Evolutionary conservation across 2,797 vertebrate species (phyloP).

Genomic region (Pelochelys cantorii): DNA sequence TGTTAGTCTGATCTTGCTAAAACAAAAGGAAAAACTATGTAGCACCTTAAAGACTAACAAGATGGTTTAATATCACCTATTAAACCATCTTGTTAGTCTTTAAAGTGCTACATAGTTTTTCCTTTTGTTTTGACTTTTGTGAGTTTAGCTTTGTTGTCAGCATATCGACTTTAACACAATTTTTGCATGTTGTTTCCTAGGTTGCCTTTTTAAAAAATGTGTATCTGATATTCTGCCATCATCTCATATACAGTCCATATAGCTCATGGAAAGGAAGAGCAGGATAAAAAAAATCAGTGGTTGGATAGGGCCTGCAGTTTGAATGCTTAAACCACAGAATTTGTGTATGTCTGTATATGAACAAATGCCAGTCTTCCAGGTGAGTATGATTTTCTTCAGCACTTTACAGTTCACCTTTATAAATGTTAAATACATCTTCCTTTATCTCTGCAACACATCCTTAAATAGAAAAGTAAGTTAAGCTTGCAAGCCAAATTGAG

Average conservation of each 20-base stretch:
- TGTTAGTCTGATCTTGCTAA: too few relatives aligned
- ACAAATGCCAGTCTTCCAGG: background rate
- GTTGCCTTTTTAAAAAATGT: background rate
- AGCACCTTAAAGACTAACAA: too few relatives aligned
- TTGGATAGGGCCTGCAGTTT: background rate
- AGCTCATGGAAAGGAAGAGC: background rate
- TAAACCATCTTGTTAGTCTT: too few relatives aligned
- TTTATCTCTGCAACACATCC: background rate
- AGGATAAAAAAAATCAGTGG: background rate
- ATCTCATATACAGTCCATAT: background rate
- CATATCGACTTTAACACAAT: rapidly evolving
- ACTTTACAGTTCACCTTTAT: background rate
- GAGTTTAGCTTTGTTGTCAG: background rate
- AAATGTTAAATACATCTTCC: background rate
- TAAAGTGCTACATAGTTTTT: too few relatives aligned
- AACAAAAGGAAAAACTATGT: too few relatives aligned
- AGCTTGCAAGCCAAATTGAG: background rate
- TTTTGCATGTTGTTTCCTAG: background rate
- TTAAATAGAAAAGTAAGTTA: background rate
- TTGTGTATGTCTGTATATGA: background rate
- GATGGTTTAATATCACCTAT: too few relatives aligned
- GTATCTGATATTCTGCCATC: background rate
- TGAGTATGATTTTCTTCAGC: background rate
- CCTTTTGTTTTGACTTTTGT: too few relatives aligned
- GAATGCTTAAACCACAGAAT: background rate